Evolutionary conservation across 2,888 invertebrate genomes (phyloP).

Genomic region (Agapetus fuscipes): DNA sequence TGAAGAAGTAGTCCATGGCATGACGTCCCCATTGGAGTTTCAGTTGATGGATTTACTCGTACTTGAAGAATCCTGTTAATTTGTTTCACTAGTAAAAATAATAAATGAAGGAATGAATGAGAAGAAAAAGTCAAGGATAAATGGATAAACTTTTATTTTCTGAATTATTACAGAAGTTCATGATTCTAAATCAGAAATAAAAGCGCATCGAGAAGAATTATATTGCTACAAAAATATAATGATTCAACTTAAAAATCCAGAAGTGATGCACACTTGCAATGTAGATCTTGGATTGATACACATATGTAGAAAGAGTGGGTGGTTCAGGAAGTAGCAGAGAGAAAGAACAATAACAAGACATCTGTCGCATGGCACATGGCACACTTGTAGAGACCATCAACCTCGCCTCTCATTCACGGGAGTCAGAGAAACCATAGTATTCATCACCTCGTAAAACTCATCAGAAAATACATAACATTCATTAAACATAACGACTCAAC

Average conservation of each 20-base stretch:
- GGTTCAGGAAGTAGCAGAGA: slow-evolving; percentile 15
- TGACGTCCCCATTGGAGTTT: too few species aligned
- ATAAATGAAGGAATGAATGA: too few species aligned
- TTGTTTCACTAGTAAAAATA: too few species aligned
- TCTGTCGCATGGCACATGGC: slow-evolving; percentile 19
- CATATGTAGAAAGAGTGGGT: slow-evolving; percentile 19
- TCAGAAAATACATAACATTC: slow-evolving; percentile 22
- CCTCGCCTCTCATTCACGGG: slow-evolving; percentile 14
- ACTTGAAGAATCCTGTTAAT: too few species aligned
- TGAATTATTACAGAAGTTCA: too few species aligned
- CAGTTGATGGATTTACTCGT: too few species aligned
- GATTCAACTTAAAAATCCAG: slow-evolving; percentile 14
- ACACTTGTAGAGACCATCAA: slow-evolving; percentile 7
- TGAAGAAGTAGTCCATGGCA: too few species aligned
- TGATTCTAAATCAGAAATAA: slow-evolving; percentile 16
- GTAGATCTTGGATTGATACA: too few species aligned
- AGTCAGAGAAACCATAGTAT: slow-evolving; percentile 14
- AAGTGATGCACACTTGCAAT: too few species aligned
- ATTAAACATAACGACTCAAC: slow-evolving; percentile 14
- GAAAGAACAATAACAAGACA: slow-evolving; percentile 12
- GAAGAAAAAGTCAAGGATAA: too few species aligned
- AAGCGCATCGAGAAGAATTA: slow-evolving; percentile 17
- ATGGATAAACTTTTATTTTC: too few species aligned
- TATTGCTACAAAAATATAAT: slow-evolving; percentile 21
- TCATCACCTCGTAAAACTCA: slow-evolving; percentile 20